Evolutionary conservation across 2,113 vertebrate genomes (phyloP), one percentile per base, ranked within the genome.

Genomic region (Cyprinus carpio): DNA sequence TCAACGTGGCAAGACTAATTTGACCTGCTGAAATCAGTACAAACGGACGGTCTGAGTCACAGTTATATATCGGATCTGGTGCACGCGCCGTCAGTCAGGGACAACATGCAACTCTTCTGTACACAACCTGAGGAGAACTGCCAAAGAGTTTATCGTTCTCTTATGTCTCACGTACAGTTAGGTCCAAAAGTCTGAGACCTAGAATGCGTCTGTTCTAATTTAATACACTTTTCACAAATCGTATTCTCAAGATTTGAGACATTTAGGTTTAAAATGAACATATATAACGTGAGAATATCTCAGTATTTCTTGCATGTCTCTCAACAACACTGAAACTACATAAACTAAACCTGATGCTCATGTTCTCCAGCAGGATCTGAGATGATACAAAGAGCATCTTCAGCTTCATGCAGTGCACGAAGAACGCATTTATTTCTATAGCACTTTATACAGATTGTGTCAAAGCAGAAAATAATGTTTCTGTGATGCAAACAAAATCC

Each of bases 71-170:
- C 29, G 3, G 2, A 4, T 58, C 51, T 34, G 27, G 43, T 20
- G 79, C 79, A 67, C 1, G 20, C 16, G 2, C 29, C 20, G 58
- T 23, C 25, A 69, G 46, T 37, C 81, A 58, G 65, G 81, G 81
- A 82, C 81, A 82, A 82, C 31, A 67, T 31, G 18, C 79, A 51
- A 20, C 65, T 56, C 49, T 83, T 83, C 81, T 72, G 67, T 83
- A 72, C 81, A 83, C 81, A 83, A 72, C 1, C 46, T 4, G 46
- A 56, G 0, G 12, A n/a, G 12, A 72, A 54, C 46, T 58, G 81
- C 46, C 64, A 72, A 12, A 69, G 62, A 20, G 37, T 27, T 83
- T 69, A 69, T 51, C 43, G 10, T 82, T 67, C 75, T 34, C 49
- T 49, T 12, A 13, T 81, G 25, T 67, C 76, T 79, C 76, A 60